These are phyloP conservation scores for Lepidochrysops patricia DNA, from an alignment of 2,888 invertebrate genomes.

Conservation along the genomic window DNA sequence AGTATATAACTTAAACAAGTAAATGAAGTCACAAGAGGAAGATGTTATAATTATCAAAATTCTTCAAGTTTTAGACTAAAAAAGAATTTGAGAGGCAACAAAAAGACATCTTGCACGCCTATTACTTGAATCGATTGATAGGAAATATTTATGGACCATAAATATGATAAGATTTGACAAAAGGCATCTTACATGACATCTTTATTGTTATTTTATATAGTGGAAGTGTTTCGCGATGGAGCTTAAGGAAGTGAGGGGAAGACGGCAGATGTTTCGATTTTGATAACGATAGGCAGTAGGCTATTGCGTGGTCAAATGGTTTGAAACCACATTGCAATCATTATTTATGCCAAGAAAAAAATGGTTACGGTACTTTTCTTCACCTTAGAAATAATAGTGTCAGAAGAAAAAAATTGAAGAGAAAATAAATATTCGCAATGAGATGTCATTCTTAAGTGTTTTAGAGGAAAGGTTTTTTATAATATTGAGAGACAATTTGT, in stretches of 20 bases:
- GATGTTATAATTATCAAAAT: too few species aligned
- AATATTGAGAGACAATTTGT: slow-evolving; percentile 2
- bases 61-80: too few species aligned
- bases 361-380: neutral
- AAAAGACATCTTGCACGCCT: neutral
- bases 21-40: too few species aligned
- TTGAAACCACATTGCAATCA: neutral
- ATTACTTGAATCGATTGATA: neutral
- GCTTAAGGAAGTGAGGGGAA: slow-evolving; percentile 26
- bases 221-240: slow-evolving; percentile 25
- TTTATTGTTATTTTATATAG: slow-evolving; percentile 25
- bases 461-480: too few species aligned
- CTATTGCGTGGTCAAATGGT: slow-evolving; percentile 8
- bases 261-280: slow-evolving; percentile 29
- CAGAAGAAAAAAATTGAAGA: neutral
- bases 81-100: too few species aligned
- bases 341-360: neutral
- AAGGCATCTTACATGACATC: too few species aligned
- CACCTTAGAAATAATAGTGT: neutral
- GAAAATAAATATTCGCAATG: neutral
- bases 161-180: neutral
- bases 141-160: slow-evolving; percentile 1
- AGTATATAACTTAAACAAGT: too few species aligned
- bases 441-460: too few species aligned
- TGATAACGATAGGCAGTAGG: slow-evolving; percentile 22